Base-by-base conservation (phyloP, 2,797 vertebrate genomes). In the Acanthis flammea region DNA sequence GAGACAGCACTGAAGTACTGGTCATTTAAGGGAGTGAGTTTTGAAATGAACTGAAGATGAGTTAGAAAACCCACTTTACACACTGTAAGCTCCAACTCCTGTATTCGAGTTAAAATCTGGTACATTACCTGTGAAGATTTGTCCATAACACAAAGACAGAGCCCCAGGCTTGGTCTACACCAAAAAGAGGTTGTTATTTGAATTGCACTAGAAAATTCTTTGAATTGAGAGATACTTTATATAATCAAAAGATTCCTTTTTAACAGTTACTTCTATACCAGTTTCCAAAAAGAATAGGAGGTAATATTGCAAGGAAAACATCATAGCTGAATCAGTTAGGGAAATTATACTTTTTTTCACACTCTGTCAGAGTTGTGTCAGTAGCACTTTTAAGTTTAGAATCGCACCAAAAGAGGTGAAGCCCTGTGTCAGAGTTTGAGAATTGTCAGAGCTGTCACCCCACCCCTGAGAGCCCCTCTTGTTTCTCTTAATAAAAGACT, bases 201-300 rank as follows among this genome's bases (percentile, higher is more conserved):
- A 96, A 94, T 94, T 92, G 68, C 88, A 68, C 72, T 77, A 41
- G 65, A 94, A 94, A 80, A 88, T 77, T 86, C 75, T 95, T 96
- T 96, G 90, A 94, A 94, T 83, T 54, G 66, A 93, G 78, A 72
- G n/a, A 22, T 80, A 68, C 62, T 89, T 91, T 86, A 54, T 87
- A 75, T 75, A 90, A 92, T 96, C 94, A 96, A 92, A 96, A 94
- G 91, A 51, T 50, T 91, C 70, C 33, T 91, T 96, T 96, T 77
- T 45, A 92, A 37, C 61, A 90, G 76, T 77, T 75, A 72, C 50
- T 94, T 88, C 90, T 86, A 70, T 88, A 63, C 31, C 65, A 83
- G 61, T 61, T 92, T 83, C 91, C 79, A 90, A 82, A 94, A 91
- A 94, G 91, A 94, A 75, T 80, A 72, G 93, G 65, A 80, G 76